Conservation (phyloP, 2,888 invertebrate genomes). For the Amphipoea oculea region DNA sequence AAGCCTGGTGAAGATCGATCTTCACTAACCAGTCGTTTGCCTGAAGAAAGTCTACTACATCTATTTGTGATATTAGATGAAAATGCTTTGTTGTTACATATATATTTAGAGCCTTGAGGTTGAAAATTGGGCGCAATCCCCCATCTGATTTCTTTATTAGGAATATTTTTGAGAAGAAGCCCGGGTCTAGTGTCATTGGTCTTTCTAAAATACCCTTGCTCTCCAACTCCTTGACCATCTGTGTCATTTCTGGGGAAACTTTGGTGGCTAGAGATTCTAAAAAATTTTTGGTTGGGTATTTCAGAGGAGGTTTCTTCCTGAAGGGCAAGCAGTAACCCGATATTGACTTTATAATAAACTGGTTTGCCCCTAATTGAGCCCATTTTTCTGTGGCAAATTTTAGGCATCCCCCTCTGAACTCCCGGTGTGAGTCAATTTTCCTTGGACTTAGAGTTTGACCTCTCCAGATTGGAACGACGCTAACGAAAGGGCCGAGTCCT, state of each 20-base stretch:
- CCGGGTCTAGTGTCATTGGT: not conserved
- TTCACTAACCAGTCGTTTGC: conserved; percentile 38
- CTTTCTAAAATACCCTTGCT: conserved; percentile 17
- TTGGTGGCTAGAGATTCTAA: conserved; percentile 8
- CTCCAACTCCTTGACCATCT: conserved; percentile 10
- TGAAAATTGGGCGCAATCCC: conserved; percentile 23
- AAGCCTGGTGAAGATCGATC: conserved; percentile 36
- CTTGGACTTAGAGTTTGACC: no score
- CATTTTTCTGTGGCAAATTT: no score
- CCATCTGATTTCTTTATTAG: conserved; percentile 59
- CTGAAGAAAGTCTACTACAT: conserved; percentile 56
- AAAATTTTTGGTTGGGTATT: not conserved
- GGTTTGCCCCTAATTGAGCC: no score
- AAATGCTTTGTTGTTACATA: not conserved
- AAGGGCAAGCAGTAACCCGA: no score
- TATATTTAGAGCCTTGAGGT: conserved; percentile 39
- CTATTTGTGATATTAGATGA: not conserved
- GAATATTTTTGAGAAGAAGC: conserved; percentile 43
- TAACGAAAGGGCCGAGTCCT: no score
- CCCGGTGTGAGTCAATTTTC: no score
- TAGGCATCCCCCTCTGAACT: no score
- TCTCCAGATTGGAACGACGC: no score
- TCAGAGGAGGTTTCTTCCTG: no score
- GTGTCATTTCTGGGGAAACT: conserved; percentile 13
- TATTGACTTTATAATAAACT: no score